Evolutionary conservation across 2,888 invertebrate genomes (phyloP).

Genomic region (Theodoxus fluviatilis): DNA sequence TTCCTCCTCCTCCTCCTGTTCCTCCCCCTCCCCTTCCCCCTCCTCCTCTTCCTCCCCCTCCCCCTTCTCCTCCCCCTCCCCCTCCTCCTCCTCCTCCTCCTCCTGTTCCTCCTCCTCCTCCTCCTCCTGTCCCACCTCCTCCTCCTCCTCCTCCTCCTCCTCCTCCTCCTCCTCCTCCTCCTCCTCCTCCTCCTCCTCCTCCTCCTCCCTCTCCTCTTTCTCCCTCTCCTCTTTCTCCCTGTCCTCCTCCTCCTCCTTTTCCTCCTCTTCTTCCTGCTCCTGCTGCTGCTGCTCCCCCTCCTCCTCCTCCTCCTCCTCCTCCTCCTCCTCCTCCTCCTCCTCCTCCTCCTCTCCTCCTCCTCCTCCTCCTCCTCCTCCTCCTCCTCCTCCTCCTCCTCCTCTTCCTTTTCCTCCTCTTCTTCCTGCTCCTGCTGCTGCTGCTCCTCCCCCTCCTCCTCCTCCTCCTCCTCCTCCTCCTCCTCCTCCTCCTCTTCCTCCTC

Average conservation of each 20-base stretch:
- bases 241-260: background rate
- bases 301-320: background rate
- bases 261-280: background rate
- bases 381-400: background rate
- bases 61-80: background rate
- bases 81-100: background rate
- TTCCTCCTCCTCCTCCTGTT: background rate
- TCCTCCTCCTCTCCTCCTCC: background rate
- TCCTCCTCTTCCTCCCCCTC: background rate
- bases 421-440: background rate
- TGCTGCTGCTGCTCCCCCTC: background rate
- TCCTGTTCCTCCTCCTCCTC: background rate
- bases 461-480: background rate
- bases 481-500: background rate
- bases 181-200: too few species aligned
- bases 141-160: background rate
- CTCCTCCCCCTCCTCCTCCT: background rate
- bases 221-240: too few species aligned
- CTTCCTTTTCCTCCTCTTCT: background rate
- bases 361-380: background rate
- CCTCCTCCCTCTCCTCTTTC: too few species aligned
- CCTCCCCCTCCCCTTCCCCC: background rate
- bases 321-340: background rate
- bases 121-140: background rate
- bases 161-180: too few species aligned